A percentile compares a stretch with the other conserved stretches of the same genome.
Conservation (phyloP, 2,888 invertebrate species). For the Gibbula magus region DNA sequence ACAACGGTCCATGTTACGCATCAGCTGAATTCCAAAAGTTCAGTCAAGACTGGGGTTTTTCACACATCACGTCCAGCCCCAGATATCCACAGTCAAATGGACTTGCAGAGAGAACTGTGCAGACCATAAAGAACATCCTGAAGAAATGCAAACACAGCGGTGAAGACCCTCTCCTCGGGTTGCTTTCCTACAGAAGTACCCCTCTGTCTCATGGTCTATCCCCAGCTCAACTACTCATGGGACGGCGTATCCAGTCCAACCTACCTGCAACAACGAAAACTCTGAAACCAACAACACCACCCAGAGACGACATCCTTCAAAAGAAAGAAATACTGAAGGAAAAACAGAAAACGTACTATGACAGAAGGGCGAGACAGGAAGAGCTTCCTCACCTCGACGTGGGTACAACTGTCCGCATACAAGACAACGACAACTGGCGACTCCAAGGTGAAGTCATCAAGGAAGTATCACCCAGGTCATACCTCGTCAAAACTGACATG, state of each 20-base stretch:
- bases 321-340: not conserved
- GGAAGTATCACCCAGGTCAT: constrained; percentile 37
- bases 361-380: constrained; percentile 31
- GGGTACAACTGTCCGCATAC: constrained; percentile 34
- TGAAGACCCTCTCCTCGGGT: constrained; percentile 23
- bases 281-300: not conserved
- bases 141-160: constrained; percentile 27
- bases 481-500: constrained; percentile 31
- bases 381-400: constrained; percentile 25
- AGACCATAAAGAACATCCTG: constrained; percentile 34
- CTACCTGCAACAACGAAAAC: not conserved
- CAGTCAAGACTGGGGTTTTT: constrained; percentile 29
- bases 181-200: constrained; percentile 38
- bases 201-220: constrained; percentile 29
- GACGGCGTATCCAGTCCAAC: constrained; percentile 25
- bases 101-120: constrained; percentile 32
- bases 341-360: constrained; percentile 38
- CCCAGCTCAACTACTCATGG: constrained; percentile 38
- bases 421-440: constrained; percentile 20
- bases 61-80: constrained; percentile 30
- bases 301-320: not conserved
- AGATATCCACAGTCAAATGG: constrained; percentile 35
- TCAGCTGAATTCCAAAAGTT: constrained; percentile 26
- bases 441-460: constrained; percentile 32
- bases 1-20: constrained; percentile 29